Evolutionary conservation across 2,888 invertebrate species (phyloP).

Genomic region (Eristalinus sepulchralis): DNA sequence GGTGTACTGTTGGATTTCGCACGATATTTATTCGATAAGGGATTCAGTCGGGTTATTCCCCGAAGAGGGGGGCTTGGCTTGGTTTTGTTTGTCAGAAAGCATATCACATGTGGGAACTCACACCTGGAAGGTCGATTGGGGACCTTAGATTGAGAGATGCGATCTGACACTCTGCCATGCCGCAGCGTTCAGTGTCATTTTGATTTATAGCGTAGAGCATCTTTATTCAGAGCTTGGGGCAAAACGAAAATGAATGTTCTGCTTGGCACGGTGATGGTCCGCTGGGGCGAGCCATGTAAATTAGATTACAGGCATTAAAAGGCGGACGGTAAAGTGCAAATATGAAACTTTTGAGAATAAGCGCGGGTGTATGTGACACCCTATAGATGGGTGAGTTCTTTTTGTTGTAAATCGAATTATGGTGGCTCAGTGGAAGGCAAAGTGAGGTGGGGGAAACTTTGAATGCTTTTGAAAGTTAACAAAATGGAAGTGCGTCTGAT

Average conservation of each 20-base stretch:
- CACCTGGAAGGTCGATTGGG: not conserved
- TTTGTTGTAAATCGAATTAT: not conserved
- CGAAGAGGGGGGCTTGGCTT: not conserved
- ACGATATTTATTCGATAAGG: conserved; percentile 50
- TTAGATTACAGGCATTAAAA: conserved; percentile 6
- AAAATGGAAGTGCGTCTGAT: too few relatives aligned
- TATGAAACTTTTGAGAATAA: not conserved
- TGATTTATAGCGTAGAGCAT: conserved; percentile 38
- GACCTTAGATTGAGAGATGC: not conserved
- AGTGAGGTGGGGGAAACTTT: not conserved
- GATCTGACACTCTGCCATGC: conserved; percentile 14
- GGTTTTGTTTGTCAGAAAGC: conserved; percentile 1
- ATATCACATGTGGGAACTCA: not conserved
- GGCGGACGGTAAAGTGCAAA: too few relatives aligned
- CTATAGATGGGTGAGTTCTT: not conserved
- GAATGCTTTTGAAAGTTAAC: too few relatives aligned
- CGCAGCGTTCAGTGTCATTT: conserved; percentile 30
- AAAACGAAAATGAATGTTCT: conserved; percentile 4
- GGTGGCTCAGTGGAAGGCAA: not conserved
- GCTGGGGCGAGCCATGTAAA: conserved; percentile 19
- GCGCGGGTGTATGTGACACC: not conserved
- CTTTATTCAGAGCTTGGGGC: not conserved
- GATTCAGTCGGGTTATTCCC: conserved; percentile 13
- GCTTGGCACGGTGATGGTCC: not conserved
- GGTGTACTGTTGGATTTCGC: conserved; percentile 37